Conservation (phyloP, 2,888 invertebrate species). For the Acanthopleura granulata region DNA sequence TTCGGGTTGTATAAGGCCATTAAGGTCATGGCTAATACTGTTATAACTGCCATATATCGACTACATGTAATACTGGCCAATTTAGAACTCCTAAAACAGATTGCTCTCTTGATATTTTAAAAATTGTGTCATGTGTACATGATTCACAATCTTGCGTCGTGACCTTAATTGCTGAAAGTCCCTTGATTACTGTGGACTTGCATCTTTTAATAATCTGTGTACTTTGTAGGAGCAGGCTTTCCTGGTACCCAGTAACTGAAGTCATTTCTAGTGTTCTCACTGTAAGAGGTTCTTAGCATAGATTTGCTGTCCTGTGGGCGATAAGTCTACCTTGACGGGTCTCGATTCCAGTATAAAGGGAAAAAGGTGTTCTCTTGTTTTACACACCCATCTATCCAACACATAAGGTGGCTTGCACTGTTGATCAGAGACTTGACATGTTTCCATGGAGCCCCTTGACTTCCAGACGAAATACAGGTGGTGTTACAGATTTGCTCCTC, state of each 20-base stretch:
- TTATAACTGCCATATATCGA: no score
- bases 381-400: constrained; percentile 14
- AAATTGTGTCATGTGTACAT: no score
- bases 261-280: not conserved
- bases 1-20: no score
- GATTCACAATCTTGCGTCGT: no score
- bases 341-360: not conserved
- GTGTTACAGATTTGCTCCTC: not conserved
- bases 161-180: no score
- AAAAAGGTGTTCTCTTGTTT: constrained; percentile 12
- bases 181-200: no score
- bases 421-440: constrained; percentile 6
- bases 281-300: not conserved
- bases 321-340: no score
- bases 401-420: not conserved
- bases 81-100: no score
- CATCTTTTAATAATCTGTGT: not conserved
- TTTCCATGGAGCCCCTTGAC: constrained; percentile 12
- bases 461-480: not conserved
- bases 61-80: no score
- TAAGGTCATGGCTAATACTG: no score
- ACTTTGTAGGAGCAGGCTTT: not conserved
- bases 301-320: not conserved
- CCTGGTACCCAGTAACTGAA: not conserved
- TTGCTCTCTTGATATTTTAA: no score